A percentile compares a stretch with the other conserved stretches of the same genome.
Conservation (phyloP, 35 echinoderm and acorn worm species). For the Stichopus chloronotus region DNA sequence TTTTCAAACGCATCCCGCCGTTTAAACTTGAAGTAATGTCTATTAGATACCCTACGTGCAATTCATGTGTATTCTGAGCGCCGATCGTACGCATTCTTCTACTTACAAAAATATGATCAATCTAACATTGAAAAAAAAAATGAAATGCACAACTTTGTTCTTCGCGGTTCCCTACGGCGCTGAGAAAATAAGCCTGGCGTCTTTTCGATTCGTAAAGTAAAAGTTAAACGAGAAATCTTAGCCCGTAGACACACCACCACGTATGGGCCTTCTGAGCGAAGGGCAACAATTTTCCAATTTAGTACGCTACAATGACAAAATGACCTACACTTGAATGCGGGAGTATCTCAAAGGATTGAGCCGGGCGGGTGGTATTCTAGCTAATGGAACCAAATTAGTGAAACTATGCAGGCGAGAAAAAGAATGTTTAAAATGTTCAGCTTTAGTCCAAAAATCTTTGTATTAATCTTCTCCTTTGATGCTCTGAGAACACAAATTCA, state of each 20-base stretch:
- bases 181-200: conserved; percentile 44
- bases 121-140: not conserved
- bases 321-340: conserved; percentile 61
- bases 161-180: conserved; percentile 46
- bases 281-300: conserved; percentile 67
- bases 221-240: conserved; percentile 41
- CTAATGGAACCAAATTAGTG: conserved; percentile 43
- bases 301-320: conserved; percentile 69
- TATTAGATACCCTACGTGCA: not conserved
- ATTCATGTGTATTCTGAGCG: not conserved
- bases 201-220: conserved; percentile 45
- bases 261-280: conserved; percentile 56
- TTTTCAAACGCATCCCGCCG: not conserved
- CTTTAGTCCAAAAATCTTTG: not conserved
- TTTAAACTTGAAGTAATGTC: not conserved
- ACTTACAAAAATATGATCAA: not conserved
- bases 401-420: conserved; percentile 40
- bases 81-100: not conserved
- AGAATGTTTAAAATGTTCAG: not conserved
- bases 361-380: conserved; percentile 46
- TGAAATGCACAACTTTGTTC: conserved; percentile 46
- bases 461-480: not conserved
- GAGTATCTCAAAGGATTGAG: conserved; percentile 54
- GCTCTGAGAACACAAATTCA: not conserved
- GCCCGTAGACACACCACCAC: conserved; percentile 29